Evolutionary conservation across 2,888 invertebrate species (phyloP), one percentile per base, ranked within the genome.

Genomic region (Rhagium mordax): DNA sequence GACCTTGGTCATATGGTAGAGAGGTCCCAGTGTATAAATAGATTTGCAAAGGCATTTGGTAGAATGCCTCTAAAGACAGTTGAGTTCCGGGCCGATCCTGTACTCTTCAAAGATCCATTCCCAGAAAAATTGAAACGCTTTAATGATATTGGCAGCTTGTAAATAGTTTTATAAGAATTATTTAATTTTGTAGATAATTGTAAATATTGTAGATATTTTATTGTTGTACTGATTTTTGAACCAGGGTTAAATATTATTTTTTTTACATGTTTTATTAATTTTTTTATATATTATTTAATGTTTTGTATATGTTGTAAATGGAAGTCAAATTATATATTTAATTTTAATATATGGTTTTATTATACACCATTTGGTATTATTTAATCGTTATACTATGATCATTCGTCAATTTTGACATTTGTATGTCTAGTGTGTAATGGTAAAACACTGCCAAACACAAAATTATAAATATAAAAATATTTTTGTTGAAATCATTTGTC

Each of bases 51-150:
- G 64, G 91, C 94, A 18, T 98, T 96, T 87, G 96, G 96, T 0
- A 91, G 91, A 49, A 96, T 98, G 96, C 96, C 98, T 0, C 88
- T 98, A 8, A 92, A 92, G 81, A 91, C 95, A 0, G 95, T 98
- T 0, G 98, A 98, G 88, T 98, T 97, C 88, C 89, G 98, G 57
- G 98, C 97, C 0, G 98, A 98, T 89, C 98, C 98, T 0, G 95
- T 98, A 2, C 92, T 98, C 65, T 98, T 96, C 86, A 93, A 94
- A 84, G 97, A 97, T 85, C 90, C 93, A 72, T 94, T 95, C 84
- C 94, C 97, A 0, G 95, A 94, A 71, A 94, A 95, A 84, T 91
- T 98, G 15, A 97, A 96, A 84, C 90, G 94, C 66, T 98, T 96
- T 85, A 96, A 96, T 78, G 93, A 95, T 84, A 94, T 98, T 81